These are phyloP conservation scores for Entelurus aequoreus DNA, from an alignment of 2,113 vertebrate species.

Conservation along the genomic window DNA sequence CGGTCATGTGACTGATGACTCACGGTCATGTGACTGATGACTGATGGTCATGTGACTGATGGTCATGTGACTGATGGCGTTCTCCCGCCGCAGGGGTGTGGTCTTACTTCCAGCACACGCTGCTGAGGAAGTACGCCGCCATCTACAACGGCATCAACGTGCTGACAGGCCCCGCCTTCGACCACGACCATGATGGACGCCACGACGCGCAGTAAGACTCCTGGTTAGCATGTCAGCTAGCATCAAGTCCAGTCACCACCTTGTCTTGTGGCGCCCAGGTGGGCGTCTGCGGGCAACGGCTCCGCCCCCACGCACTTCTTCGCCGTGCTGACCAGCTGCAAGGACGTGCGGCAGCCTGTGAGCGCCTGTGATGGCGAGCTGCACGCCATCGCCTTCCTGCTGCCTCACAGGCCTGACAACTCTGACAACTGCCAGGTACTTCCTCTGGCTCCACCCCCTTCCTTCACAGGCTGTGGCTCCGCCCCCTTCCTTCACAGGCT, in stretches of 20 bases:
- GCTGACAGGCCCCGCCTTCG: conserved; percentile 66
- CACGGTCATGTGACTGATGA: too few relatives aligned
- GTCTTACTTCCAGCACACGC: conserved; percentile 59
- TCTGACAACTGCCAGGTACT: conserved; percentile 64
- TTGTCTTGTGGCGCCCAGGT: conserved; percentile 31
- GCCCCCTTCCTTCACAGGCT: too few relatives aligned
- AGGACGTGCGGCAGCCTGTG: conserved; percentile 5
- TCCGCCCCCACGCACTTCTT: conserved; percentile 72
- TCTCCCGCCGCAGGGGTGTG: conserved; percentile 58
- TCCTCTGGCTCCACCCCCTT: neutral
- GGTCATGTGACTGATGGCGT: too few relatives aligned
- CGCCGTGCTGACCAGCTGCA: conserved; percentile 62
- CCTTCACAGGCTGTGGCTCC: too few relatives aligned
- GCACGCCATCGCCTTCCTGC: conserved; percentile 57
- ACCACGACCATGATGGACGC: conserved; percentile 67
- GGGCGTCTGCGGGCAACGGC: conserved; percentile 26
- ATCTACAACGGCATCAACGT: conserved; percentile 65
- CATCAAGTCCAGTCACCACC: neutral
- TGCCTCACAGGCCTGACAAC: conserved; percentile 59
- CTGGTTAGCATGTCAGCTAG: neutral
- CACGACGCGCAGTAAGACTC: conserved; percentile 62
- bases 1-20: too few relatives aligned
- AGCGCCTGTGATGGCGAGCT: conserved; percentile 30
- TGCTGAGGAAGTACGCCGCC: conserved; percentile 61
- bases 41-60: too few relatives aligned